Evolutionary conservation across 2,888 invertebrate species (phyloP).

Genomic region (Apoda limacodes): DNA sequence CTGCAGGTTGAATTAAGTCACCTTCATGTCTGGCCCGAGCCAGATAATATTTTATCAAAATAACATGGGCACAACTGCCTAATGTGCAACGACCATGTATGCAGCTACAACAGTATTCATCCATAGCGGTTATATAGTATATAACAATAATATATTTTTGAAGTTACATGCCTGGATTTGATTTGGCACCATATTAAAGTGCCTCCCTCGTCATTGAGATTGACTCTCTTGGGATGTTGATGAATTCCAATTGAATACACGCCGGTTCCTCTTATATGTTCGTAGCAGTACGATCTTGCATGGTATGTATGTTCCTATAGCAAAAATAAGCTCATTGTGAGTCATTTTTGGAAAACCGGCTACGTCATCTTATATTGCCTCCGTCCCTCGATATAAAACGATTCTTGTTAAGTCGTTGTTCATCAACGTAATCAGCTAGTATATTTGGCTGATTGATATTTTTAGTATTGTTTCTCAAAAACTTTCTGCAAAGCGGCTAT

Average conservation of each 20-base stretch:
- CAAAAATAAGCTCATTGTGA: slow-evolving; percentile 7
- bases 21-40: slow-evolving; percentile 1
- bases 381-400: slow-evolving; percentile 5
- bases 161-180: slow-evolving; percentile 1
- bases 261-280: slow-evolving; percentile 6
- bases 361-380: slow-evolving; percentile 5
- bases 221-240: slow-evolving; percentile 5
- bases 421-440: slow-evolving; percentile 8
- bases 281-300: slow-evolving; percentile 7
- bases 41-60: neutral
- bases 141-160: slow-evolving; percentile 14
- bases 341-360: slow-evolving; percentile 8
- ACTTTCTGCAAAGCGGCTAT: slow-evolving; percentile 7
- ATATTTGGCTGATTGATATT: slow-evolving; percentile 8
- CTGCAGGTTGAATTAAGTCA: neutral
- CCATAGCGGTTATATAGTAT: slow-evolving; percentile 2
- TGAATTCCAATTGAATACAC: slow-evolving; percentile 8
- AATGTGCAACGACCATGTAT: slow-evolving; percentile 2
- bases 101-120: slow-evolving; percentile 1
- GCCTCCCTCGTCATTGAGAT: slow-evolving; percentile 1
- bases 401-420: slow-evolving; percentile 3
- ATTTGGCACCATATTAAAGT: slow-evolving; percentile 7
- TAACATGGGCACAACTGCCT: slow-evolving; percentile 1
- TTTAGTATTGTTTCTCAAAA: slow-evolving; percentile 7
- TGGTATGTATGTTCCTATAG: slow-evolving; percentile 5